Conservation (phyloP, 2,113 vertebrate species). For the Dipodomys spectabilis region DNA sequence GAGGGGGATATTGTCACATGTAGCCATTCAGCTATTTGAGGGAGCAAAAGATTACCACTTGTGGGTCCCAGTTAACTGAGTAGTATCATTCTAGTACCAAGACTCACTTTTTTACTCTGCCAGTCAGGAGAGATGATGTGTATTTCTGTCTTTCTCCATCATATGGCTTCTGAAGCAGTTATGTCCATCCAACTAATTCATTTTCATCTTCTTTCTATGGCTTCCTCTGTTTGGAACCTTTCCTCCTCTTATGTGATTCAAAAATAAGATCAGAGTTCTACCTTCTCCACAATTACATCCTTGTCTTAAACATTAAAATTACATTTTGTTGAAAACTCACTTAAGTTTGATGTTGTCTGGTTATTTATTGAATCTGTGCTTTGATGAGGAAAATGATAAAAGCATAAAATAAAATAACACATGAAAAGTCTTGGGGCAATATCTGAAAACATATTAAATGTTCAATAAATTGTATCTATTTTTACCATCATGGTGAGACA, state of each 20-base stretch:
- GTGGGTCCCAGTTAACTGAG: neutral
- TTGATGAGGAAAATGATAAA: neutral
- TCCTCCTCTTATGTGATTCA: neutral
- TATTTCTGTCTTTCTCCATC: neutral
- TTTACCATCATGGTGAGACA: neutral
- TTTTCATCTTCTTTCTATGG: neutral
- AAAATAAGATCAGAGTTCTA: constrained; percentile 2
- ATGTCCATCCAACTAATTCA: neutral
- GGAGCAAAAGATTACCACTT: neutral
- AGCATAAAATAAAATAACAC: constrained; percentile 18
- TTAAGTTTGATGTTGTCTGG: neutral
- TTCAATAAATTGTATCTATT: neutral
- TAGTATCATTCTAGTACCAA: neutral
- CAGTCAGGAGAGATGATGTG: neutral
- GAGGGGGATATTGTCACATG: neutral
- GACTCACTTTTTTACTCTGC: neutral
- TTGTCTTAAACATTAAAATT: neutral
- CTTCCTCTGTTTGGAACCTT: neutral
- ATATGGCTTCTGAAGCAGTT: neutral
- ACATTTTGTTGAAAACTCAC: neutral
- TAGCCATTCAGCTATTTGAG: neutral
- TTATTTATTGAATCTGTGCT: constrained; percentile 20
- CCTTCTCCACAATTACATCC: neutral
- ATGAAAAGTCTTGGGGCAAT: neutral
- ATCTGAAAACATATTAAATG: neutral